Conservation (phyloP, 2,797 vertebrate genomes). For the Anguilla anguilla region DNA sequence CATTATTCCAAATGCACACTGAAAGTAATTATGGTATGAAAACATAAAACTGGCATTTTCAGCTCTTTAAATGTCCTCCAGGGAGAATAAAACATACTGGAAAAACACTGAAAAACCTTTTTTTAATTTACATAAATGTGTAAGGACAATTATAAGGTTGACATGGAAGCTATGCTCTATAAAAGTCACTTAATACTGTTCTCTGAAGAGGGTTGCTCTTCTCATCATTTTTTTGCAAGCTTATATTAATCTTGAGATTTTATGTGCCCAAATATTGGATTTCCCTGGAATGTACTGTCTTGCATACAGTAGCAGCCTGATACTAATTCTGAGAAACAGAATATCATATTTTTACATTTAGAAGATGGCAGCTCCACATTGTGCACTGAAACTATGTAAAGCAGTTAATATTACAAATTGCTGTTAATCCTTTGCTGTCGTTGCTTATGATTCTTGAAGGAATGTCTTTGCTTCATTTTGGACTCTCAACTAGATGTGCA, state of each 20-base stretch:
- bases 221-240: not conserved
- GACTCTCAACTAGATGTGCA: not conserved
- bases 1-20: not conserved
- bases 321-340: not conserved
- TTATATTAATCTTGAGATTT: too few relatives aligned
- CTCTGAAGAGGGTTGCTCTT: not conserved
- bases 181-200: not conserved
- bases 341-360: not conserved
- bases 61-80: not conserved
- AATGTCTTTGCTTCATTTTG: not conserved
- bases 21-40: not conserved
- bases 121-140: not conserved
- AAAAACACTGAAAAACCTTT: not conserved
- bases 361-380: too few relatives aligned
- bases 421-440: not conserved
- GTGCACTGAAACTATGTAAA: too few relatives aligned
- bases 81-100: constrained; percentile 1
- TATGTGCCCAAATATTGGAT: not conserved
- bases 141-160: not conserved
- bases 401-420: not conserved
- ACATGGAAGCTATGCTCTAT: not conserved
- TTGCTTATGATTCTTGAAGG: not conserved
- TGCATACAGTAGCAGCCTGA: not conserved
- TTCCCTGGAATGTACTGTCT: not conserved
- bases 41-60: not conserved